Evolutionary conservation across 2,888 invertebrate genomes (phyloP), one percentile per base, ranked within the genome.

Genomic region (Elaeidobius kamerunicus): DNA sequence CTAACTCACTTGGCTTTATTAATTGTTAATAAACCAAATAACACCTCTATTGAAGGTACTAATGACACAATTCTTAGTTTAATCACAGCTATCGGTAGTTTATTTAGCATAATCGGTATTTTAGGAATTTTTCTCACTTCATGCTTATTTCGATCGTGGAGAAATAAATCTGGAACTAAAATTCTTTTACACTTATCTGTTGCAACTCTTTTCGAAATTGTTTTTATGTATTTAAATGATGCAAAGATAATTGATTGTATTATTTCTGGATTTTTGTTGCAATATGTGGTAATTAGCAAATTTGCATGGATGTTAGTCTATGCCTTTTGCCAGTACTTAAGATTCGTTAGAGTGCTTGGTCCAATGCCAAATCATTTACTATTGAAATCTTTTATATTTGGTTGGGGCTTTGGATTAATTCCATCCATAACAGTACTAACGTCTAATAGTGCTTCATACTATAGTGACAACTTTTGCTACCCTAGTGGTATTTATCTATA

Each of bases 261-360:
- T 66, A 62, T 78, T 6, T 69, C 81, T 0, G 85, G 85, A 1
- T 77, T 81, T 5, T 61, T 77, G 4, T 64, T 85, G 11, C 86
- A 86, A 64, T 86, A 85, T 65, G 78, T 83, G 11, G 77, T 84
- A 18, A 65, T 86, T 15, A 76, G 82, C 0, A 82, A 85, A 5
- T 86, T 85, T 67, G 78, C 79, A 60, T 86, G 86, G 86, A 86
- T 86, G 85, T 68, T 86, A 34, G 80, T 86, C 9, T 84, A 84
- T 43, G 85, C 84, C 1, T 74, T 83, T 1, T 66, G 85, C 20
- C 85, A 86, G 45, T 86, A 86, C 65, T 73, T 82, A 36, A 74
- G 82, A 43, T 76, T 85, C 58, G 85, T 86, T 15, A 75, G 79
- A 63, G 83, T 86, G 2, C 77, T 85, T 44, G 78, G 79, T 0